Evolutionary conservation across 1,140 invertebrate species (phyloP), one percentile per base, ranked within the genome.

Genomic region (Piezodorus guildinii): DNA sequence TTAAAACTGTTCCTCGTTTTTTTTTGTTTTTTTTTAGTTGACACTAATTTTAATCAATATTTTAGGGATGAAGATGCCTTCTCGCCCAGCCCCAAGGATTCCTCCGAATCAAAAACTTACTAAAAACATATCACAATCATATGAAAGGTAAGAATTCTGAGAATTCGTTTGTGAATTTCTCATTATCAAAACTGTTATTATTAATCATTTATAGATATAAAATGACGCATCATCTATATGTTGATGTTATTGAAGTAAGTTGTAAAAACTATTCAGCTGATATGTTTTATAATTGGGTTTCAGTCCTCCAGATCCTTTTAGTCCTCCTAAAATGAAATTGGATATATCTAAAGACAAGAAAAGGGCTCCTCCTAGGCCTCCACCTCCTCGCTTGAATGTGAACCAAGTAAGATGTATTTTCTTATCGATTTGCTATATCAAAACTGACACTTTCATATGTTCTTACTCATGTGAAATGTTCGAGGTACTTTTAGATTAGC

Each of bases 301-400:
- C 23, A 56, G 52, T 19, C 52, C 52, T 23, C 52, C 17, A 25
- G 52, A 56, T 23, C 52, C 52, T 25, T 56, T 56, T 25, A 56
- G 52, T 23, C 52, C 52, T 25, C 52, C 52, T 23, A 56, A 25
- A 56, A 16, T 56, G 23, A 56, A 56, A 56, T 23, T 16, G n/a
- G 46, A 49, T 21, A 5, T 21, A 17, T 49, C 21, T 34, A 25
- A 44, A 23, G 46, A 43, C 3, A 79, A 77, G 67, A 79, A 78
- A 67, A 77, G 76, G 64, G 76, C 78, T 17, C 79, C 78, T 19
- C 78, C 79, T 9, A 70, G 78, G 19, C 79, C 78, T 17, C 79
- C 79, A 62, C 78, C 78, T 60, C 78, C 78, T 9, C 77, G 74
- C 71, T 65, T 77, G n/a, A 69, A 68, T 19, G 58, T 51, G 46